Conservation (phyloP, 2,113 vertebrate species). For the Lophotis ruficrista region DNA sequence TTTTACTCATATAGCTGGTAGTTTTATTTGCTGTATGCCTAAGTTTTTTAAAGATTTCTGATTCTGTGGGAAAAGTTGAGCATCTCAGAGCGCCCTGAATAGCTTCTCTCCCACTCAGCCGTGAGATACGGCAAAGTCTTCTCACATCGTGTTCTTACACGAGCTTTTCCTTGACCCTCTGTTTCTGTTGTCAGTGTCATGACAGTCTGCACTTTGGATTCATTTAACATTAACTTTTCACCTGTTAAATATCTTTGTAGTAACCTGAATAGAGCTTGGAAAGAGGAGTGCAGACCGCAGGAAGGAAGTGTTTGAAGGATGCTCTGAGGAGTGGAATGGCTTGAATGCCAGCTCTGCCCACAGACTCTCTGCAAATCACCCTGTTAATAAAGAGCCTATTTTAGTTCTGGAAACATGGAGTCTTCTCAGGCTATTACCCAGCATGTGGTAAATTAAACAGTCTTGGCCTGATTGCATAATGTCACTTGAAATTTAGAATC, state of each 20-base stretch:
- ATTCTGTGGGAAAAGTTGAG: background rate
- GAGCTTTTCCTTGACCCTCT: slow-evolving; percentile 2
- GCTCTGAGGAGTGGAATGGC: background rate
- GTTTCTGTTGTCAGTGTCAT: background rate
- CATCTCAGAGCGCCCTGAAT: background rate
- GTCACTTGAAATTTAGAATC: slow-evolving; percentile 59
- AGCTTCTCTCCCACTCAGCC: slow-evolving; percentile 15
- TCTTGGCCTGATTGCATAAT: slow-evolving; percentile 62
- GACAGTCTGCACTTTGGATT: background rate
- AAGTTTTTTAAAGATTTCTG: too few species aligned
- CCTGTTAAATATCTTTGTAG: background rate
- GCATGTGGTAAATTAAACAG: slow-evolving; percentile 70
- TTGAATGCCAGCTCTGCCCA: slow-evolving; percentile 23
- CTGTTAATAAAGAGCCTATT: slow-evolving; percentile 60
- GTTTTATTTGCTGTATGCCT: background rate
- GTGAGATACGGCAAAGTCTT: background rate
- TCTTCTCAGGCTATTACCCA: slow-evolving; percentile 54
- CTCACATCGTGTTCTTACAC: background rate
- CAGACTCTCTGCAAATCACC: slow-evolving; percentile 48
- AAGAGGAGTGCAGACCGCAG: background rate
- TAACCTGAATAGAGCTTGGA: background rate
- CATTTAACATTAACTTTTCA: background rate
- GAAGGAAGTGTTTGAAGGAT: slow-evolving; percentile 17
- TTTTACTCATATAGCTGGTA: background rate
- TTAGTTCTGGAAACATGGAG: slow-evolving; percentile 49